These are phyloP conservation scores for Dasysyrphus albostriatus DNA, from an alignment of 2,888 invertebrate species.

Conservation along the genomic window DNA sequence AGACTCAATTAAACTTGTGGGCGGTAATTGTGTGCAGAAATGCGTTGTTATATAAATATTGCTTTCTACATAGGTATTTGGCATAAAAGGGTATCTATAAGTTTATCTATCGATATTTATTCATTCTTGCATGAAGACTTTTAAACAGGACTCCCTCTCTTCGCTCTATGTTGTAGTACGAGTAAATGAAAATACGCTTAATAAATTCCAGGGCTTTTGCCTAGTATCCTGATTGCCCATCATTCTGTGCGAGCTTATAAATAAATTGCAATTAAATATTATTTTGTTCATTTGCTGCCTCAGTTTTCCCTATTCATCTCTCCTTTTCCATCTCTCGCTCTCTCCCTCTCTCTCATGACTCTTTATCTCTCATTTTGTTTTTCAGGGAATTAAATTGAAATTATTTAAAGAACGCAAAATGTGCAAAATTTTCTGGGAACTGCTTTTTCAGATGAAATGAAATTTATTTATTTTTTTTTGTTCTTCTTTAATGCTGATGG, in stretches of 20 bases:
- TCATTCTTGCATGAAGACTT: slow-evolving; percentile 46
- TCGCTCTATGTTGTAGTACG: not conserved
- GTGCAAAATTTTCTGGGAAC: slow-evolving; percentile 7
- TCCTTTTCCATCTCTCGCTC: not conserved
- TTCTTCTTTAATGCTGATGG: not conserved
- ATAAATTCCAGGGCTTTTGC: slow-evolving; percentile 43
- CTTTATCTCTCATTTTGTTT: not conserved
- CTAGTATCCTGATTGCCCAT: not conserved
- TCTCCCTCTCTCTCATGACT: not conserved
- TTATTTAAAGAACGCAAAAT: slow-evolving; percentile 29
- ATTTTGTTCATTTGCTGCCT: not conserved
- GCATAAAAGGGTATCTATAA: not conserved
- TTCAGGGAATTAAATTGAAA: slow-evolving; percentile 16
- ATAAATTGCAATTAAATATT: slow-evolving; percentile 37
- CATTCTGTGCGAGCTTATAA: slow-evolving; percentile 27
- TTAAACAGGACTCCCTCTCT: slow-evolving; percentile 24
- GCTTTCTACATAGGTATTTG: slow-evolving; percentile 24
- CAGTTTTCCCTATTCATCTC: not conserved
- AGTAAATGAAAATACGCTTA: slow-evolving; percentile 8
- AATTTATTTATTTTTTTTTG: not conserved
- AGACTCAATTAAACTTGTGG: slow-evolving; percentile 74
- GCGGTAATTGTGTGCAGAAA: slow-evolving; percentile 69
- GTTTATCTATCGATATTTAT: slow-evolving; percentile 40
- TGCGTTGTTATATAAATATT: slow-evolving; percentile 69
- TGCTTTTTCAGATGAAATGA: not conserved